Percentiles rank a stretch among this genome's conserved stretches.
phyloP scores from a whole-genome alignment of 2,113 vertebrate species.

The Dromaius novaehollandiae region DNA sequence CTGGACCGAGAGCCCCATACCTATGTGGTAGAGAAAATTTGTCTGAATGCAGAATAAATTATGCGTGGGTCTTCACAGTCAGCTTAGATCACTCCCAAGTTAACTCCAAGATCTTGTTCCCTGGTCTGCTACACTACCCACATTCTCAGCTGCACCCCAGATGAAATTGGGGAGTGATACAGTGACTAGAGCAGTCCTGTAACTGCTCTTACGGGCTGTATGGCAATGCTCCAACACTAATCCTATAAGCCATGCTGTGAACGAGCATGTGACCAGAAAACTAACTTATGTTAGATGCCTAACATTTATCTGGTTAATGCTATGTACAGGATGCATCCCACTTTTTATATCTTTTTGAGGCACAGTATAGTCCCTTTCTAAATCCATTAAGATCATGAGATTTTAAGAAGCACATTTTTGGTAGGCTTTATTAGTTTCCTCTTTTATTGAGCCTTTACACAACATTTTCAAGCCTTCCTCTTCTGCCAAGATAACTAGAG shows the following conservation, averaged over 20 bases:
- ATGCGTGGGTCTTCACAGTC: background rate
- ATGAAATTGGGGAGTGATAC: background rate
- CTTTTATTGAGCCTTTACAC: background rate
- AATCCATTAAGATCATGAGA: background rate
- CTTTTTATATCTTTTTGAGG: background rate
- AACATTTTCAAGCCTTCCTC: background rate
- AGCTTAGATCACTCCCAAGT: background rate
- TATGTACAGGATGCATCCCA: background rate
- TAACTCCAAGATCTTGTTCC: background rate
- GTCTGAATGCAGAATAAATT: background rate
- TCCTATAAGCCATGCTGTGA: too few relatives aligned
- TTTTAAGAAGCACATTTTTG: background rate
- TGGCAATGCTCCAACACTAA: background rate
- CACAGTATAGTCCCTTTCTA: background rate
- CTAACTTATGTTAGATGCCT: background rate
- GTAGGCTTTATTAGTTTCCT: background rate
- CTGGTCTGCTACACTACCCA: background rate
- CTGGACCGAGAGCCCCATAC: background rate
- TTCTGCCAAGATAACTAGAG: background rate
- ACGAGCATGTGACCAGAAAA: background rate
- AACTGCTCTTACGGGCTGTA: background rate
- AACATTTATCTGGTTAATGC: background rate
- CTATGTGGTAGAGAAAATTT: background rate
- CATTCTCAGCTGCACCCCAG: background rate
- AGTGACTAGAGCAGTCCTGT: background rate